Evolutionary conservation across 2,888 invertebrate genomes (phyloP).

Genomic region (Andrena chrysosceles): DNA sequence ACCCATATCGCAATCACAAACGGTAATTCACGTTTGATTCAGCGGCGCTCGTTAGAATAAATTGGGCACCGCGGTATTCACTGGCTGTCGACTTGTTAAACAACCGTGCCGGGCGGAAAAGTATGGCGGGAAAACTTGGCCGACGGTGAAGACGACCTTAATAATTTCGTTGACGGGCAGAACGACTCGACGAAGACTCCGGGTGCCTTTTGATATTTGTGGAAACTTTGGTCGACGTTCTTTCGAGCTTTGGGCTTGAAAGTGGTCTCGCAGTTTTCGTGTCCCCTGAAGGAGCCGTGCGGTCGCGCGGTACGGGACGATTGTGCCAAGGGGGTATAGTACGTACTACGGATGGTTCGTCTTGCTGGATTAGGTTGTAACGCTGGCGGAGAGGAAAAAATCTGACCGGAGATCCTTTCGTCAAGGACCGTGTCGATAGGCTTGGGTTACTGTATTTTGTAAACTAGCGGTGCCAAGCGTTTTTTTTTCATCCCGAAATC

Average conservation of each 20-base stretch:
- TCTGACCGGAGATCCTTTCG: conserved; percentile 22
- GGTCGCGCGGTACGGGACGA: background rate
- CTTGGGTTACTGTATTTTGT: conserved; percentile 69
- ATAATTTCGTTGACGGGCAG: too few species aligned
- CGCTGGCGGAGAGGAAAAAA: conserved; percentile 7
- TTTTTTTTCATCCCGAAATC: conserved; percentile 26
- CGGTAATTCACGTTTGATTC: conserved; percentile 31
- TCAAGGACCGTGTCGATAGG: conserved; percentile 65
- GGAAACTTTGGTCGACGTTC: too few species aligned
- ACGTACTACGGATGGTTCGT: background rate
- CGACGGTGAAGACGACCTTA: too few species aligned
- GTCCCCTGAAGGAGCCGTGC: background rate
- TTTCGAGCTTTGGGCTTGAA: too few species aligned
- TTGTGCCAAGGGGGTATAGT: background rate
- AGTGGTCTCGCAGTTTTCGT: background rate
- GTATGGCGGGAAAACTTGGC: background rate
- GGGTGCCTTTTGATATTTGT: too few species aligned
- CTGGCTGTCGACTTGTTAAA: background rate
- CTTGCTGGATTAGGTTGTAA: conserved; percentile 13
- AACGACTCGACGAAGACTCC: too few species aligned
- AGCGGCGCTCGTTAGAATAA: background rate
- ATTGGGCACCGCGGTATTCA: background rate
- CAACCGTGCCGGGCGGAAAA: background rate
- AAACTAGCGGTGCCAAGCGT: conserved; percentile 74
- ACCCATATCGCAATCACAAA: conserved; percentile 42